Percentiles rank a stretch among this genome's conserved stretches.
Evolutionary conservation across 1,140 invertebrate genomes (phyloP).

Genomic region (Sycophaga agraensis): DNA sequence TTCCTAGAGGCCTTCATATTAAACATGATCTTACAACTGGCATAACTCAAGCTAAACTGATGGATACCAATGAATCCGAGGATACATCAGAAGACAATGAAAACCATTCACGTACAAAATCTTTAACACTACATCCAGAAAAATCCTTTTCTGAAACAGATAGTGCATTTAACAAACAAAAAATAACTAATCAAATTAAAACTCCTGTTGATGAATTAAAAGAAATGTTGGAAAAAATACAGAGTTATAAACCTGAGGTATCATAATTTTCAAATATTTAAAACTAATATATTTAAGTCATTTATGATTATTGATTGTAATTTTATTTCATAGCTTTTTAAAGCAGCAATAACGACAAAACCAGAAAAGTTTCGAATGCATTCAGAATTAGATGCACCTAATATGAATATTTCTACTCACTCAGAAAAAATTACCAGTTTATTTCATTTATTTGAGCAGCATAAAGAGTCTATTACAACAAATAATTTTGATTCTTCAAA

Average conservation of each 20-base stretch:
- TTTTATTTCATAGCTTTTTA: not conserved
- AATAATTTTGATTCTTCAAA: slow-evolving; percentile 38
- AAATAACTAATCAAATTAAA: slow-evolving; percentile 35
- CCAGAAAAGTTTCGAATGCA: slow-evolving; percentile 60
- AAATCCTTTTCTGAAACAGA: slow-evolving; percentile 32
- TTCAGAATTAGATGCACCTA: slow-evolving; percentile 64
- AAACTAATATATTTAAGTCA: not conserved
- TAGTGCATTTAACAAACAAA: slow-evolving; percentile 33
- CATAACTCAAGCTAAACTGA: slow-evolving; percentile 71
- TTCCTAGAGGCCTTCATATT: slow-evolving; percentile 74
- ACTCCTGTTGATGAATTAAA: slow-evolving; percentile 47
- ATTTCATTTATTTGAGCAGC: slow-evolving; percentile 59
- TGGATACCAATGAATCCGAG: slow-evolving; percentile 57
- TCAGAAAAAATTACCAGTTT: slow-evolving; percentile 66
- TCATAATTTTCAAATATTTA: not conserved
- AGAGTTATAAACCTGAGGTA: slow-evolving; percentile 31
- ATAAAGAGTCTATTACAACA: slow-evolving; percentile 42
- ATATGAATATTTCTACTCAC: slow-evolving; percentile 69
- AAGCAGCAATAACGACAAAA: slow-evolving; percentile 27
- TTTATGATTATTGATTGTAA: not conserved
- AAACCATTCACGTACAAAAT: slow-evolving; percentile 30
- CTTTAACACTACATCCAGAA: slow-evolving; percentile 46
- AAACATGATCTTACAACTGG: slow-evolving; percentile 75
- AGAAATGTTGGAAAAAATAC: slow-evolving; percentile 42
- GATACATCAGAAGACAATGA: slow-evolving; percentile 39